phyloP scores from a whole-genome alignment of 2,797 vertebrate species.

The Phalloptychus januarius region DNA sequence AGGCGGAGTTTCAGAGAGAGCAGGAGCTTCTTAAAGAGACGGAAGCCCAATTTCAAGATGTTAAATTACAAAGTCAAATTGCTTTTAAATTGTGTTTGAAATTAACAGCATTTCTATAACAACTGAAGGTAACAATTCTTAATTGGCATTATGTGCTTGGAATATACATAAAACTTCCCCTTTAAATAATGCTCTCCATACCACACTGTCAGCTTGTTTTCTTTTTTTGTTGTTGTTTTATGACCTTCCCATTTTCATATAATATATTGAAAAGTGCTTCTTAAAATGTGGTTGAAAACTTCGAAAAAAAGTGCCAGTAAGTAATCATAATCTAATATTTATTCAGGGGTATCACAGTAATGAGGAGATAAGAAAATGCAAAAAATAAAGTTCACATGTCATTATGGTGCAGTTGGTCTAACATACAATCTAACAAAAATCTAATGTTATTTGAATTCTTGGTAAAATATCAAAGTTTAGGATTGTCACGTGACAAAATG shows the following conservation, averaged over 20 bases:
- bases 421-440: no score
- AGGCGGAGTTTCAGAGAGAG: no score
- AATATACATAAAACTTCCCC: no score
- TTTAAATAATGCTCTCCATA: neutral
- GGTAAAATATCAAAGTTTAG: neutral
- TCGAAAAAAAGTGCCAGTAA: neutral
- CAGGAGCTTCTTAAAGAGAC: no score
- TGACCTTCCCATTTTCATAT: neutral
- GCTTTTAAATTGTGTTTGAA: no score
- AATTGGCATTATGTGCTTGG: no score
- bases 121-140: no score
- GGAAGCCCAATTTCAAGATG: no score
- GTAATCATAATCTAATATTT: neutral
- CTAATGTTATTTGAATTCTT: no score
- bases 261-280: neutral
- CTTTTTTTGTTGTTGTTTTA: neutral
- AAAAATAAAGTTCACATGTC: neutral
- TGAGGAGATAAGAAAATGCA: neutral
- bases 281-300: neutral
- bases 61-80: no score
- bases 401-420: neutral
- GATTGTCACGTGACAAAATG: neutral
- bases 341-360: neutral
- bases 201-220: neutral
- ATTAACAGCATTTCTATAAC: no score